A percentile compares a stretch with the other conserved stretches of the same genome.
phyloP scores from a whole-genome alignment of 1,140 invertebrate genomes.

The Bombus cullumanus region DNA sequence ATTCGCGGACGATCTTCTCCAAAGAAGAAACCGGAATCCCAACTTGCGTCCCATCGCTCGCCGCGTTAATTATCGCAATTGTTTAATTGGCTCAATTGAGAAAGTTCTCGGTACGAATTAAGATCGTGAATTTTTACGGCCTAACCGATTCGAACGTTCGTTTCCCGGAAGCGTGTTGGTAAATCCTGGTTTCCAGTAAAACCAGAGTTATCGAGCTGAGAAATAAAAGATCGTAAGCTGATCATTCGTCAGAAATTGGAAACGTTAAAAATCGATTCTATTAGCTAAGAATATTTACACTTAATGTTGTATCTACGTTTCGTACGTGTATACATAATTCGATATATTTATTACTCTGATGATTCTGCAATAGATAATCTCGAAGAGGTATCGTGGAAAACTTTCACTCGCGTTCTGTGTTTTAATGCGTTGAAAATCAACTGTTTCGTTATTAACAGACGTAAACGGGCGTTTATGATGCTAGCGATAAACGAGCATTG shows the following conservation, averaged over 20 bases:
- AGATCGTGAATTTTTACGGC: constrained; percentile 63
- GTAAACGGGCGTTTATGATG: constrained; percentile 26
- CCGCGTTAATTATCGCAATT: constrained; percentile 76
- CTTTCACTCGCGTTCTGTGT: not conserved
- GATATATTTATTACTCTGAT: not conserved
- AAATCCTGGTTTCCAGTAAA: not conserved
- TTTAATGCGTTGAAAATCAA: not conserved
- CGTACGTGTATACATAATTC: not conserved
- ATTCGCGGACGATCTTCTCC: not conserved
- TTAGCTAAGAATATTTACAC: not conserved
- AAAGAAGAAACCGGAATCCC: constrained; percentile 36
- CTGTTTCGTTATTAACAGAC: not conserved
- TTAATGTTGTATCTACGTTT: not conserved
- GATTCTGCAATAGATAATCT: not conserved
- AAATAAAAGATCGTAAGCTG: not conserved
- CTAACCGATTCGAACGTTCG: constrained; percentile 35
- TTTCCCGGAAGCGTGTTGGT: constrained; percentile 10
- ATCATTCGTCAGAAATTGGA: not conserved
- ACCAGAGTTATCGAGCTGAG: not conserved
- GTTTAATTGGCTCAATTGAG: constrained; percentile 77
- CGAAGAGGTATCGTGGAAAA: not conserved
- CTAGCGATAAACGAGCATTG: not conserved
- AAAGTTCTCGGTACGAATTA: constrained; percentile 74
- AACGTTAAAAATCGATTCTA: not conserved
- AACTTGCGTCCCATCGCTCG: not conserved